A percentile compares a stretch with the other conserved stretches of the same genome.
Evolutionary conservation across 1,140 invertebrate genomes (phyloP).

Genomic region (Acromyrmex charruanus): DNA sequence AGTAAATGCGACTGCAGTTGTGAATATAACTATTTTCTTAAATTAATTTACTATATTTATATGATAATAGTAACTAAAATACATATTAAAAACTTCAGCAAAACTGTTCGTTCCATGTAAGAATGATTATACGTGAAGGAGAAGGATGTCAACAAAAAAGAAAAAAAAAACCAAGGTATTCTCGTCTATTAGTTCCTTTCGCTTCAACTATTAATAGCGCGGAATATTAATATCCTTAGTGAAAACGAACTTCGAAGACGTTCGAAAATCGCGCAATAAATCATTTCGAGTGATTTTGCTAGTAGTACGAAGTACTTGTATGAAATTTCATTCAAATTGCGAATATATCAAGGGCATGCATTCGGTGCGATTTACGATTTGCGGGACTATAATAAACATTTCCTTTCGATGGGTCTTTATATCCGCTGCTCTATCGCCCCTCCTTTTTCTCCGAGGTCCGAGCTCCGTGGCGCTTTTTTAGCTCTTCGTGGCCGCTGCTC

Average conservation of each 20-base stretch:
- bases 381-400: constrained; percentile 51
- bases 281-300: no score
- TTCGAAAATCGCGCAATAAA: background rate
- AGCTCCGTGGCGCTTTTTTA: constrained; percentile 50
- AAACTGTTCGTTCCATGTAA: no score
- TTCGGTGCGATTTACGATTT: constrained; percentile 36
- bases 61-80: no score
- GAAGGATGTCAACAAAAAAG: background rate
- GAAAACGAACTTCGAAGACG: background rate
- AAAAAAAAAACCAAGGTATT: background rate
- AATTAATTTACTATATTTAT: no score
- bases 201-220: background rate
- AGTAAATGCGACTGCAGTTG: no score
- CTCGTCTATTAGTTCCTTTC: background rate
- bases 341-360: background rate
- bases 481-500: constrained; percentile 51
- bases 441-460: constrained; percentile 43
- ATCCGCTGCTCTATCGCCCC: constrained; percentile 43
- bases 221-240: background rate
- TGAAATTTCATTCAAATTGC: constrained; percentile 13
- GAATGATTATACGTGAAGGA: background rate
- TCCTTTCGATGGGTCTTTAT: constrained; percentile 52
- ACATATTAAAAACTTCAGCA: no score
- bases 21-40: no score
- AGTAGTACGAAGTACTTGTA: background rate